Evolutionary conservation across 2,797 vertebrate species (phyloP), one percentile per base, ranked within the genome.

Genomic region (Columba guinea): DNA sequence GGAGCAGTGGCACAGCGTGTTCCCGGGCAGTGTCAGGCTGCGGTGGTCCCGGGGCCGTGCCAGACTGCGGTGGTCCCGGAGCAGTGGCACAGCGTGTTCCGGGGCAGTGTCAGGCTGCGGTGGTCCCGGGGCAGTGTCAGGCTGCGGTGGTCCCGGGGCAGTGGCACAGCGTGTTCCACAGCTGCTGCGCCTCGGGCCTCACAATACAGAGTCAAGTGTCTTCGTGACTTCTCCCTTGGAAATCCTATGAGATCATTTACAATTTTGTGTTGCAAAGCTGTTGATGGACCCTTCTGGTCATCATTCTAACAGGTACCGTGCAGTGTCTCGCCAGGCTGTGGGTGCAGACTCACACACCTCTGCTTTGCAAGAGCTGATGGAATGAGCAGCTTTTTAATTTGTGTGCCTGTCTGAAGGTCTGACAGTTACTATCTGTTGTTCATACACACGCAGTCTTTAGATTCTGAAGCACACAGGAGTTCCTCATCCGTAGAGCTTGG

Each of bases 231-330:
- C 39, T 92, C 39, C 34, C 10, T 27, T 67, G 39, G 44, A 56
- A 44, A 18, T 59, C 27, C 17, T 7, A 4, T 0, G 0, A 30
- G 35, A 20, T 63, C 11, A 14, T 53, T 60, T 27, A 44, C 67
- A 67, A 56, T 71, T 26, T 17, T 11, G 10, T 48, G 17, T 69
- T 3, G 6, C 32, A 41, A 22, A 79, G 48, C 63, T 83, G 26
- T 21, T 28, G 34, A 41, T 44, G 39, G 56, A 18, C 49, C 8
- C 39, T 70, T 58, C 49, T 71, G 1, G 46, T 74, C 13, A 13
- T 52, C 27, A 1, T n/a, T 27, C 5, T 37, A 35, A 13, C 35
- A 63, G 6, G 30, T 63, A 7, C 75, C 78, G 70, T 44, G 32
- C 56, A 30, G 17, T 49, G 23, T 70, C n/a, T 77, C 60, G 14